Base-by-base conservation (phyloP, 2,888 invertebrate genomes). In the Stenolophus ochropezus region DNA sequence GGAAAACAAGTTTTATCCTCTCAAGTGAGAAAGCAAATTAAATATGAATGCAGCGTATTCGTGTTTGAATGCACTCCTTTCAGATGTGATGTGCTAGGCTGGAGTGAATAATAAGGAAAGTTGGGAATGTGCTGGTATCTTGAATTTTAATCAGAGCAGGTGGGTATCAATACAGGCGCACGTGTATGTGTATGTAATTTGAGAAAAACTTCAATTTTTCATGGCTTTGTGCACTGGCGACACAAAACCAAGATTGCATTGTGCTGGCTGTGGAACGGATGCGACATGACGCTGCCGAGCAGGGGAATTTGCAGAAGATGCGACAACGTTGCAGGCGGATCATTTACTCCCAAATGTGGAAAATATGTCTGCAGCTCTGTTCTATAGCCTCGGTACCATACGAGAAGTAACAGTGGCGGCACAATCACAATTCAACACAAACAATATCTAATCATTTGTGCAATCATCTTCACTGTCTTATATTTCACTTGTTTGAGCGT, bases 171-270 rank as follows among this genome's bases (percentile, higher is more conserved):
- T 73, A 49, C n/a, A n/a, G 16, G 49, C 14, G 42, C 18, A 14
- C 27, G 49, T 49, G 49, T 23, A 73, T 73, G 73, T 51, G 73
- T 51, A 73, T 51, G 73, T 73, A 73, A 73, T 73, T 73, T 73
- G 14, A 51, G 20, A 73, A 73, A 73, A 73, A 49, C 73, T 47
- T 73, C 73, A 73, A 73, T 73, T 73, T 73, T 73, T 73, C 73
- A 73, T 73, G 42, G 21, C 47, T 49, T 73, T 73, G 73, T 73
- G 73, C 71, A 21, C 71, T 21, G 14, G 51, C 49, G 49, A 73
- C 73, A 73, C 73, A 73, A 51, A 47, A 51, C 73, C 73, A 47
- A 73, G 73, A 73, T 73, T 73, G 73, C 73, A 73, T 73, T 51
- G 49, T 73, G 51, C 73, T 47, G 20, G 21, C 73, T 11, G 4